phyloP scores from a whole-genome alignment of 2,797 vertebrate genomes.

The Aotus griseimembra region DNA sequence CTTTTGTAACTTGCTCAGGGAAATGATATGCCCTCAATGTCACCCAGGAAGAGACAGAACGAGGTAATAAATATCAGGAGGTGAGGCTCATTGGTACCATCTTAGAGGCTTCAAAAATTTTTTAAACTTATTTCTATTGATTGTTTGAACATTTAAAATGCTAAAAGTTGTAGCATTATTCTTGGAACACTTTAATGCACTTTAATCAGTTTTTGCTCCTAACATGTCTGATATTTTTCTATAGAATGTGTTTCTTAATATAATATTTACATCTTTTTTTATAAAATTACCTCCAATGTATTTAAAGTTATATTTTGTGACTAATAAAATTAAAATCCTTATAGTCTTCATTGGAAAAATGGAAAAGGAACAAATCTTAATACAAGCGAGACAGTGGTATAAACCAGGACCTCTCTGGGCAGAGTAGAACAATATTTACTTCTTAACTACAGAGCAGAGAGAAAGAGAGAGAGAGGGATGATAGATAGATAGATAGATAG shows the following conservation, averaged over 20 bases:
- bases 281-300: not conserved
- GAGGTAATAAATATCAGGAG: not conserved
- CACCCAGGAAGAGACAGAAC: not conserved
- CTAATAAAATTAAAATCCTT: slow-evolving; percentile 23
- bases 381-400: not conserved
- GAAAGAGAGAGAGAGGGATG: not conserved
- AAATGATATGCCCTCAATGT: not conserved
- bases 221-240: not conserved
- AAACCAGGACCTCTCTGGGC: not conserved
- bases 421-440: not conserved
- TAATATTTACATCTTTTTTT: not conserved
- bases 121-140: not conserved
- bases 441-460: not conserved
- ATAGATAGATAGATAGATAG: not conserved
- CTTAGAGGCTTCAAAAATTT: not conserved
- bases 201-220: not conserved
- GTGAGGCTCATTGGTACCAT: too few relatives aligned
- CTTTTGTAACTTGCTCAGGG: not conserved
- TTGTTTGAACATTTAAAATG: not conserved
- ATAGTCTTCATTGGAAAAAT: not conserved
- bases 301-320: not conserved
- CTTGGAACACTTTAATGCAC: not conserved
- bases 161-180: not conserved
- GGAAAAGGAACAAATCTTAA: slow-evolving; percentile 8
- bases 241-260: not conserved